Evolutionary conservation across 2,888 invertebrate genomes (phyloP), one percentile per base, ranked within the genome.

Genomic region (Dynastes hyllus): DNA sequence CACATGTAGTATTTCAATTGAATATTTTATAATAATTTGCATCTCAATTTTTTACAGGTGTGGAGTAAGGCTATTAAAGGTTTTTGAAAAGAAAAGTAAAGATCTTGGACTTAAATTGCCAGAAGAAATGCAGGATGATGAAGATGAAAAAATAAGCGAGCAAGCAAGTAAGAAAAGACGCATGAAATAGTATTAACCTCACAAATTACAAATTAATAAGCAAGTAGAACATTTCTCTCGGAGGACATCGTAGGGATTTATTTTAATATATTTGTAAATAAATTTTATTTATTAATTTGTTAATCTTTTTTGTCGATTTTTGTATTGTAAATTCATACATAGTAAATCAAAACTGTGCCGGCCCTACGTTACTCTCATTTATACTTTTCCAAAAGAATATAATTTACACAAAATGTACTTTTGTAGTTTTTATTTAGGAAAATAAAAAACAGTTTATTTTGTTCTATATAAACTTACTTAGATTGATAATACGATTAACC

Each of bases 11-110:
- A 11, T 45, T 45, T 45, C 32, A 37, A 37, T 37, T 37, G 0
- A 37, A 37, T 37, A 37, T 37, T 37, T 37, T 5, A 5, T 45
- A 5, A 9, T 45, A 45, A 45, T 2, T 11, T 45, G 1, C 8
- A 58, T 5, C 22, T 16, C 5, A 58, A 27, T 65, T 61, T 79
- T 27, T 79, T 76, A 40, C 89, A 96, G 96, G 87, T 94, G 95
- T 86, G 96, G 96, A 75, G 90, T 91, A 83, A 91, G 93, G 77
- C 90, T 97, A 81, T 92, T 94, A 83, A 92, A 92, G 83, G 94
- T 92, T 88, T 93, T 96, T 80, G 92, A 93, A 83, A 93, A 93
- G 84, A 92, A 93, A 55, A 94, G 95, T 87, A 90, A 91, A 81
- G 95, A 96, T 79, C 87, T 95, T 16, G 91, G 92, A 53, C 89